Percentiles rank a stretch among this genome's conserved stretches.
Conservation (phyloP, 1,140 invertebrate species). For the Doryteuthis pealeii region DNA sequence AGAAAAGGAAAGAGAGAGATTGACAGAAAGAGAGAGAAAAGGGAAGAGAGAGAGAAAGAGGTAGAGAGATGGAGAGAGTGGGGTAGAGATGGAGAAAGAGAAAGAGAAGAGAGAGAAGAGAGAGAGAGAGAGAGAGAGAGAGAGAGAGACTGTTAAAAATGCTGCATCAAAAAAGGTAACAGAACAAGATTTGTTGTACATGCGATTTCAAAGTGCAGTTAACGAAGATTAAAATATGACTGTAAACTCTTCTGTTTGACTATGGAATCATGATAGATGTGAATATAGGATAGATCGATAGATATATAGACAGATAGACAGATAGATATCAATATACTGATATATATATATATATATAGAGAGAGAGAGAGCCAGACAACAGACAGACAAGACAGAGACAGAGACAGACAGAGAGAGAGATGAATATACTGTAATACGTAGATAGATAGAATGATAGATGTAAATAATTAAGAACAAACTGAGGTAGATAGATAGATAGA, state of each 20-base stretch:
- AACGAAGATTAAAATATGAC: too few species aligned
- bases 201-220: too few species aligned
- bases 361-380: not conserved
- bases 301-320: not conserved
- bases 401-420: too few species aligned
- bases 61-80: not conserved
- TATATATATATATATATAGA: not conserved
- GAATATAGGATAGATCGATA: not conserved
- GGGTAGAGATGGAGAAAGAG: too few species aligned
- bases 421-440: not conserved
- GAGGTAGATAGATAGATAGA: slow-evolving; percentile 1
- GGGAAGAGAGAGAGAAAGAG: not conserved
- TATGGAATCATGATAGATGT: too few species aligned
- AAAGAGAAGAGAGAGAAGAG: not conserved
- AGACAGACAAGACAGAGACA: not conserved
- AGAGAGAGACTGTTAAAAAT: too few species aligned
- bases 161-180: too few species aligned
- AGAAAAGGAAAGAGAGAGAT: not conserved
- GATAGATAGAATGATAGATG: not conserved
- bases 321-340: not conserved
- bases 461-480: too few species aligned
- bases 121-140: too few species aligned
- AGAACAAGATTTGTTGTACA: too few species aligned
- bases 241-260: too few species aligned
- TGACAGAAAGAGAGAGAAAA: not conserved